phyloP scores from a whole-genome alignment of 2,113 vertebrate species.

The Cheirogaleus medius region DNA sequence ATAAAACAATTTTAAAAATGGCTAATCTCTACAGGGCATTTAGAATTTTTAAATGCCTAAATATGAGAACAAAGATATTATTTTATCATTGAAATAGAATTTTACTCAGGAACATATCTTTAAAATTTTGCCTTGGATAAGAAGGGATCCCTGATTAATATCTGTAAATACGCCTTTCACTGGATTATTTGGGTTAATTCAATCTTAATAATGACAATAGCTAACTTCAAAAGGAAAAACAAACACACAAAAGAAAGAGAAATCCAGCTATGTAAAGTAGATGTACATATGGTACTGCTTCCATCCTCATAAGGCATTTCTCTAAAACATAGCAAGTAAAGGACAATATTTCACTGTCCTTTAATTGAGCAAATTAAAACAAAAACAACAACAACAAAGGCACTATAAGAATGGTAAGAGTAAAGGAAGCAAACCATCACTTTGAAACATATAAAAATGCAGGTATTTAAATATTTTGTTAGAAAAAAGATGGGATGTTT shows the following conservation, averaged over 20 bases:
- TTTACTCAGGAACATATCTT: not conserved
- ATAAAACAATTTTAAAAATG: not conserved
- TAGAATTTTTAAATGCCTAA: not conserved
- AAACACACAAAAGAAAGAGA: not conserved
- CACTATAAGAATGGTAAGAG: not conserved
- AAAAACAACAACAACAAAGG: not conserved
- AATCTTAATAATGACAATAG: not conserved
- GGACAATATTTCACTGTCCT: not conserved
- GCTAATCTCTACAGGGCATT: not conserved
- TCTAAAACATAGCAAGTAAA: not conserved
- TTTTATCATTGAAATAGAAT: not conserved
- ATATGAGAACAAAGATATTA: not conserved
- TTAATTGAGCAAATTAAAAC: not conserved
- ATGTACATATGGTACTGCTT: not conserved
- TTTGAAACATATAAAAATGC: not conserved
- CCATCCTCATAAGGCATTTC: not conserved
- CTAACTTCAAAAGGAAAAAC: not conserved
- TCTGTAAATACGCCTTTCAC: not conserved
- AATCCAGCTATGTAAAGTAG: not conserved
- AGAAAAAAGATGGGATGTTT: not conserved
- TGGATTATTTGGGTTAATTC: not conserved
- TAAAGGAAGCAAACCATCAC: not conserved
- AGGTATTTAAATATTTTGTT: not conserved
- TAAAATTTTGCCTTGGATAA: not conserved
- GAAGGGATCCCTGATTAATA: not conserved